Percentiles rank a stretch among this genome's conserved stretches.
phyloP scores from a whole-genome alignment of 2,888 invertebrate genomes.

The Flexamia atlantica region DNA sequence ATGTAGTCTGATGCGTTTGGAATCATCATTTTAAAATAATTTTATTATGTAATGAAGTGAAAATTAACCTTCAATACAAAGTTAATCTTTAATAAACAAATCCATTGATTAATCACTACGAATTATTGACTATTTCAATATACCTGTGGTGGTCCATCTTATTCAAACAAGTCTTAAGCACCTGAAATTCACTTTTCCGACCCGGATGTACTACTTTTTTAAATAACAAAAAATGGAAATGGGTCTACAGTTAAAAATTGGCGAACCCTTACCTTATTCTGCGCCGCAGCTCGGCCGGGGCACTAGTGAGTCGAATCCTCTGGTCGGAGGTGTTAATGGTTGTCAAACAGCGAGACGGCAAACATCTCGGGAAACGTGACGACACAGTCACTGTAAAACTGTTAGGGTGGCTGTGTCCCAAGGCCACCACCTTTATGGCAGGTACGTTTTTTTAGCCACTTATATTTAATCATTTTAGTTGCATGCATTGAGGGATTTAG shows the following conservation, averaged over 20 bases:
- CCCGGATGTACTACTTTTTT: not conserved
- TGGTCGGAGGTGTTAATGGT: slow-evolving; percentile 49
- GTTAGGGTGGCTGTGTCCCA: not conserved
- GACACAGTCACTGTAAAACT: slow-evolving; percentile 32
- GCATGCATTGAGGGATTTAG: too few species aligned
- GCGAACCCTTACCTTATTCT: not conserved
- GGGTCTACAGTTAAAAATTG: not conserved
- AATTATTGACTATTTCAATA: too few species aligned
- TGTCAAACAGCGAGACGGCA: slow-evolving; percentile 44
- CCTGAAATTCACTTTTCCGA: too few species aligned
- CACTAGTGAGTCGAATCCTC: slow-evolving; percentile 25
- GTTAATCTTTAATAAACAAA: too few species aligned
- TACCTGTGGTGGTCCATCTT: too few species aligned
- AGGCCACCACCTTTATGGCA: not conserved
- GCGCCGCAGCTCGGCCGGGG: not conserved
- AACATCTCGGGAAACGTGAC: slow-evolving; percentile 50
- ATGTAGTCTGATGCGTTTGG: too few species aligned
- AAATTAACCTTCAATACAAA: too few species aligned
- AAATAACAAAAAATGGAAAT: not conserved
- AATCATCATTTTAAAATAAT: too few species aligned
- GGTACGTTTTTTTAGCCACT: not conserved
- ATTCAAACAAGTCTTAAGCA: too few species aligned
- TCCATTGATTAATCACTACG: too few species aligned
- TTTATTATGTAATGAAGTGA: too few species aligned
- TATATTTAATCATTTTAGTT: too few species aligned